Base-by-base conservation (phyloP, 2,113 vertebrate genomes). In the Hystrix brachyura region DNA sequence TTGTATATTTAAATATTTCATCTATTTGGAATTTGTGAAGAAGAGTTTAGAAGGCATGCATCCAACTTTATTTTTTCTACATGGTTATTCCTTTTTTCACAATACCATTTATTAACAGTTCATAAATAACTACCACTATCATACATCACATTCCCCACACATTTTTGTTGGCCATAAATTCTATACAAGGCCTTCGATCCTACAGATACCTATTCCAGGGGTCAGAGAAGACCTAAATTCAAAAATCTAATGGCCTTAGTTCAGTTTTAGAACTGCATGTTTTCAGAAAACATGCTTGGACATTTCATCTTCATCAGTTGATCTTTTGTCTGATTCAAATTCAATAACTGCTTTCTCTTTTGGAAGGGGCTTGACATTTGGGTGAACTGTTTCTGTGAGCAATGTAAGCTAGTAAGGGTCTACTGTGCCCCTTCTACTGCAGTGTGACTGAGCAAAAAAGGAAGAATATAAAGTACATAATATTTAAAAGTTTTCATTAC, bases 241-340 rank as follows among this genome's bases (percentile, higher is more conserved):
- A 64, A 55, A 27, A 69, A 83, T 9, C 19, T 60, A 67, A 25
- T 76, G 38, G 65, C 4, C 7, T 53, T 38, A 38, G 38, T 38
- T 2, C 38, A 38, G n/a, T 91, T 76, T 65, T 82, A 13, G 91
- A 78, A 67, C 38, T 57, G 29, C 78, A 43, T 43, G 46, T 84
- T 62, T 9, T 62, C 46, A 38, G 76, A 83, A 79, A 72, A 71
- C 34, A 14, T 18, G 4, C 7, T 62, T n/a, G n/a, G 27, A 25
- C 3, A 55, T 8, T 48, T 27, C 21, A 51, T 81, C 23, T 14
- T 83, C 46, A 55, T 88, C 12, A 46, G 57, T 27, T 51, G 53
- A 14, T 48, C 57, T 85, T 94, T 55, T 72, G 15, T 27, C 57
- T 71, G 4, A 96, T 19, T 95, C 59, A 90, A 84, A 81, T 90